Evolutionary conservation across 2,888 invertebrate species (phyloP).

Genomic region (Drosophila longiperda): DNA sequence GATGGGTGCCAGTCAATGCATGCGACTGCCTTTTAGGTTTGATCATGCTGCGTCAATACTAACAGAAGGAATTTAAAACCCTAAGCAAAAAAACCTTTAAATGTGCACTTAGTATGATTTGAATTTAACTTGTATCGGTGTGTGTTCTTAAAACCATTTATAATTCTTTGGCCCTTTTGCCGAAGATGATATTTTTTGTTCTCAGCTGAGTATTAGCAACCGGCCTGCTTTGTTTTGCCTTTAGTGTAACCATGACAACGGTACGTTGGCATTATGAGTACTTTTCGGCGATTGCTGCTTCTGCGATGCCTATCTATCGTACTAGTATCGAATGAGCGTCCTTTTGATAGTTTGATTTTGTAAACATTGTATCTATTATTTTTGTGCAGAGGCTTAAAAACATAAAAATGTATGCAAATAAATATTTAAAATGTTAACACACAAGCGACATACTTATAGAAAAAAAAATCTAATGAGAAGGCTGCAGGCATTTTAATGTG

Average conservation of each 20-base stretch:
- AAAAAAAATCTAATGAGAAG: neutral
- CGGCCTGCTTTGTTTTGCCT: constrained; percentile 30
- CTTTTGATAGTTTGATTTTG: neutral
- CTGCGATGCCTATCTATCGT: constrained; percentile 2
- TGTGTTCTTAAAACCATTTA: constrained; percentile 15
- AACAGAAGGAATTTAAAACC: constrained; percentile 44
- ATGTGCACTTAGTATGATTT: constrained; percentile 22
- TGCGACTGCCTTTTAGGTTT: constrained; percentile 40
- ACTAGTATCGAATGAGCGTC: neutral
- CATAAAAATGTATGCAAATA: neutral
- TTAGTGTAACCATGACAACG: constrained; percentile 39
- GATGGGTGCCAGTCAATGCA: constrained; percentile 24
- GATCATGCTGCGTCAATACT: constrained; percentile 43
- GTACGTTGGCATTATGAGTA: neutral
- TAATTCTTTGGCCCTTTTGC: constrained; percentile 6
- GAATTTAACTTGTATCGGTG: constrained; percentile 42
- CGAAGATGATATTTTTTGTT: constrained; percentile 13
- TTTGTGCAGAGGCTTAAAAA: neutral
- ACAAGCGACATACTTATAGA: neutral
- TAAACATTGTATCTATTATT: no score
- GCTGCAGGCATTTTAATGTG: neutral
- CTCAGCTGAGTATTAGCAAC: constrained; percentile 2
- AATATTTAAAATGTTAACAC: neutral
- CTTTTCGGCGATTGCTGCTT: constrained; percentile 2
- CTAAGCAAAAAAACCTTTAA: constrained; percentile 29